A percentile compares a stretch with the other conserved stretches of the same genome.
Conservation (phyloP, 2,888 invertebrate species). For the Spilarctia lutea region DNA sequence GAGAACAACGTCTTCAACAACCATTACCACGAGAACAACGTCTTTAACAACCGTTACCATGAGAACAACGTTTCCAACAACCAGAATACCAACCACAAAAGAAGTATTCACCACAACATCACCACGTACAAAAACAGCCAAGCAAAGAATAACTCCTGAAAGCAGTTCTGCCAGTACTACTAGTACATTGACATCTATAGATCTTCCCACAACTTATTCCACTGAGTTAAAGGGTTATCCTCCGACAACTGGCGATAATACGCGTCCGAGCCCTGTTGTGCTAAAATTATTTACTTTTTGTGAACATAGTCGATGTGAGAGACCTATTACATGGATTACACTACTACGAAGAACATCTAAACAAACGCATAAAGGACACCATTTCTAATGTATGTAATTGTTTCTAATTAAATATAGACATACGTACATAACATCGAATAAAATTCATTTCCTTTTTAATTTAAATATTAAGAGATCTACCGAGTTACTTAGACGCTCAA, state of each 20-base stretch:
- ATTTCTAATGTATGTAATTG: background rate
- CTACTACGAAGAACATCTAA: constrained; percentile 26
- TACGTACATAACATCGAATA: background rate
- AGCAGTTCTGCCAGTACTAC: constrained; percentile 12
- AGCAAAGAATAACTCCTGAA: background rate
- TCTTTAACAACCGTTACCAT: background rate
- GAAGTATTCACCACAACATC: background rate
- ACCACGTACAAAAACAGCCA: constrained; percentile 8
- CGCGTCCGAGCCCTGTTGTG: background rate
- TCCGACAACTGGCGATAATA: background rate
- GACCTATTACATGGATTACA: constrained; percentile 54
- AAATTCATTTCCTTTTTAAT: background rate
- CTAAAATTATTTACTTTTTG: constrained; percentile 22
- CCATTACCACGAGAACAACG: background rate
- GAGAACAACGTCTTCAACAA: no score
- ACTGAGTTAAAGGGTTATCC: background rate
- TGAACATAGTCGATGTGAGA: constrained; percentile 47
- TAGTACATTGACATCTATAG: constrained; percentile 2
- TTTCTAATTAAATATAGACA: background rate
- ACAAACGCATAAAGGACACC: constrained; percentile 9
- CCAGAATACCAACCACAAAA: background rate
- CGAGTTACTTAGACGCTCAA: background rate
- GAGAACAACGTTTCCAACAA: background rate
- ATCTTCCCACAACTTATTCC: background rate
- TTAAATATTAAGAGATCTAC: background rate